A percentile compares a stretch with the other conserved stretches of the same genome.
Evolutionary conservation across 2,888 invertebrate genomes (phyloP).

Genomic region (Lamproptera curius): DNA sequence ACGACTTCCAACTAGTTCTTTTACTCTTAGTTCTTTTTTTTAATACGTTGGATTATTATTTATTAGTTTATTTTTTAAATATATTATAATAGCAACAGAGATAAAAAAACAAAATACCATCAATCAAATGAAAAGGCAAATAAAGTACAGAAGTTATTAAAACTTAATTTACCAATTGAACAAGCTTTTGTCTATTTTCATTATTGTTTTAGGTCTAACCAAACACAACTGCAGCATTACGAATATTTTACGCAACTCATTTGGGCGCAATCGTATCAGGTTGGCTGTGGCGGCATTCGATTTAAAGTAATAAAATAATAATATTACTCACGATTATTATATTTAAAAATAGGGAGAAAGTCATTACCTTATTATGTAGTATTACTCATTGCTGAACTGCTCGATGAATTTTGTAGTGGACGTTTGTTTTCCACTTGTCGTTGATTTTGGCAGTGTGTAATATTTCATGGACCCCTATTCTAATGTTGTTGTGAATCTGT

Average conservation of each 20-base stretch:
- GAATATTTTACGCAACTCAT: constrained; percentile 65
- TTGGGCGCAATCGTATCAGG: constrained; percentile 54
- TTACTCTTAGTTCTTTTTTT: constrained; percentile 18
- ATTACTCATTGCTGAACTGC: neutral
- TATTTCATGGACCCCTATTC: too few relatives aligned
- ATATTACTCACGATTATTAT: neutral
- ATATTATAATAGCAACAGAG: too few relatives aligned
- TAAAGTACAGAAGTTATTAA: too few relatives aligned
- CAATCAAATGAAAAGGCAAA: too few relatives aligned
- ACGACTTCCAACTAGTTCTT: too few relatives aligned
- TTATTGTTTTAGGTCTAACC: constrained; percentile 42
- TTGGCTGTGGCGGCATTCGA: constrained; percentile 63
- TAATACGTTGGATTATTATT: neutral
- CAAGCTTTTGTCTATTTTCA: too few relatives aligned
- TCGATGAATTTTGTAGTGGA: neutral
- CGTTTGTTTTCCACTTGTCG: too few relatives aligned
- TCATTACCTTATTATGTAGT: neutral
- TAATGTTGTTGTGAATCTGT: too few relatives aligned
- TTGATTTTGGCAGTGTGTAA: too few relatives aligned
- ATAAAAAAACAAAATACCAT: too few relatives aligned
- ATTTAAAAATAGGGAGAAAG: neutral
- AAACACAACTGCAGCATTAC: constrained; percentile 41
- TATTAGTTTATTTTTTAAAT: too few relatives aligned
- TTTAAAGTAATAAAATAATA: constrained; percentile 47
- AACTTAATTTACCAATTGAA: too few relatives aligned